Evolutionary conservation across 2,113 vertebrate species (phyloP), one percentile per base, ranked within the genome.

Genomic region (Pteruthius melanotis): DNA sequence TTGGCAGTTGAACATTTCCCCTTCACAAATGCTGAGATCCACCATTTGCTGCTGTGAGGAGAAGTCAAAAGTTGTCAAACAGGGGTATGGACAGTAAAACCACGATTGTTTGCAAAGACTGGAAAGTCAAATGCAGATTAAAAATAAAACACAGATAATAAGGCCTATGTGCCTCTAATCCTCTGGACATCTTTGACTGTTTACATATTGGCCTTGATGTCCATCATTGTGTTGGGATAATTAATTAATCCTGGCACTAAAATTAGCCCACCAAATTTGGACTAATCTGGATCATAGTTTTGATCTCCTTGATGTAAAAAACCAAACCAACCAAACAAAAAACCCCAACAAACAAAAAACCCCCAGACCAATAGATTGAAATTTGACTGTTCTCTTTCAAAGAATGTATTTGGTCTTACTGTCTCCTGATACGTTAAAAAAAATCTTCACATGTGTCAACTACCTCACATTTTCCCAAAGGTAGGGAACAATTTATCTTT

Each of bases 381-480:
- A 37, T 42, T 64, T 17, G 64, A 60, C 70, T 70, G 28, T 26
- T 17, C 4, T 40, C 44, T 18, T 83, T 83, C 66, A 83, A 56
- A 87, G 26, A 86, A 40, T 70, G 28, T 59, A 13, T 90, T 95
- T 89, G 79, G 18, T 57, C 44, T 79, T 92, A 72, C 65, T 89
- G 65, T 87, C 60, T 49, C 15, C 61, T 80, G 87, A 94, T 92
- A 95, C 91, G 76, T 92, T 96, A 94, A 88, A 86, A 88, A 86
- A 83, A 50, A 71, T 83, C 33, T 87, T 83, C 85, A 44, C 93
- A 74, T 18, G 7, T 70, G 72, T 88, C 83, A 74, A 4, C 45
- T 66, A 89, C 72, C 93, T 93, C 91, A 77, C 88, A 83, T 94
- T 95, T 95, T 64, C 56, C 75, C 53, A 84, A 65, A 96, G 89